Evolutionary conservation across 2,797 vertebrate genomes (phyloP).

Genomic region (Zenarchopterus dispar): DNA sequence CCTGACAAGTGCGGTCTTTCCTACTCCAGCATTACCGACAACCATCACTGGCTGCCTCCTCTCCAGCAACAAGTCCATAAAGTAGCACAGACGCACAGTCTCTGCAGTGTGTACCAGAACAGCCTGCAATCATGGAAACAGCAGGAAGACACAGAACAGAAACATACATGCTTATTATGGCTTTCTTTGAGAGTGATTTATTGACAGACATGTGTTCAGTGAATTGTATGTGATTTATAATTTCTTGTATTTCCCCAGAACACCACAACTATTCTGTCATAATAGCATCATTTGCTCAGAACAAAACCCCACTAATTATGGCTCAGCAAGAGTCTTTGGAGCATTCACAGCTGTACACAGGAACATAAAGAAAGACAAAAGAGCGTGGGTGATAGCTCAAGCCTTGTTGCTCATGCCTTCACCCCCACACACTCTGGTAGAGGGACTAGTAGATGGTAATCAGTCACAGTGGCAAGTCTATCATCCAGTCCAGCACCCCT

Average conservation of each 20-base stretch:
- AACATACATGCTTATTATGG: slow-evolving; percentile 80
- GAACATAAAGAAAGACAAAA: slow-evolving; percentile 78
- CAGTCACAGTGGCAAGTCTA: slow-evolving; percentile 80
- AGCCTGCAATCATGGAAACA: slow-evolving; percentile 79
- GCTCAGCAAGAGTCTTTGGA: slow-evolving; percentile 80
- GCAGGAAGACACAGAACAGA: slow-evolving; percentile 67
- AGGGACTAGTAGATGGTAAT: slow-evolving; percentile 79
- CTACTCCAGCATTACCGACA: slow-evolving; percentile 83
- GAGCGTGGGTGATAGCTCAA: slow-evolving; percentile 81
- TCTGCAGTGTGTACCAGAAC: slow-evolving; percentile 86
- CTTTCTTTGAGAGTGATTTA: slow-evolving; percentile 80
- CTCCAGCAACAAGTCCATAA: slow-evolving; percentile 83
- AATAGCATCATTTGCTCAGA: slow-evolving; percentile 83
- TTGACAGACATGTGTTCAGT: slow-evolving; percentile 83
- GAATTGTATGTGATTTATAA: slow-evolving; percentile 83
- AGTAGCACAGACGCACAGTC: slow-evolving; percentile 81
- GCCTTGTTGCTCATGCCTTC: slow-evolving; percentile 76
- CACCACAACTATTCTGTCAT: slow-evolving; percentile 81
- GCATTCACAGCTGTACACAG: slow-evolving; percentile 79
- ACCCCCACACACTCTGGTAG: slow-evolving; percentile 78
- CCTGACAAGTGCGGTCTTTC: slow-evolving; percentile 82
- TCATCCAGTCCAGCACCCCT: slow-evolving; percentile 76
- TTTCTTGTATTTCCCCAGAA: slow-evolving; percentile 78
- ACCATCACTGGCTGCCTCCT: slow-evolving; percentile 85
- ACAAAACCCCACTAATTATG: slow-evolving; percentile 83